These are phyloP conservation scores for Cactoblastis cactorum DNA, from an alignment of 2,888 invertebrate species.

Conservation along the genomic window DNA sequence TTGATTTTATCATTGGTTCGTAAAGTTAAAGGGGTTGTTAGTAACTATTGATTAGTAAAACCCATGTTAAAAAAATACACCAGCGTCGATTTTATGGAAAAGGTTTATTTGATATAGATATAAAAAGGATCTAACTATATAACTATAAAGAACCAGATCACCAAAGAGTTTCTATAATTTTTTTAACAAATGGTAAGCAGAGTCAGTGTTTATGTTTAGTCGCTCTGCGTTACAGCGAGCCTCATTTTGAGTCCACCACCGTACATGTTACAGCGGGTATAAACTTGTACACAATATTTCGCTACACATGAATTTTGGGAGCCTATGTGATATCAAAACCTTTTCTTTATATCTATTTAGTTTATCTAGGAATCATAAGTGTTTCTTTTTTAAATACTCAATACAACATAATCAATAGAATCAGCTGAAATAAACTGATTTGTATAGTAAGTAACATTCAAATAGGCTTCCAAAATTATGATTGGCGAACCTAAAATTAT, in stretches of 20 bases:
- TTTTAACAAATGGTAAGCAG: slow-evolving; percentile 35
- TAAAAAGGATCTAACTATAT: slow-evolving; percentile 62
- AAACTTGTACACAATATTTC: slow-evolving; percentile 41
- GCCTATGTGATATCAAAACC: slow-evolving; percentile 34
- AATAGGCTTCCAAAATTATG: slow-evolving; percentile 63
- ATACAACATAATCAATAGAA: not conserved
- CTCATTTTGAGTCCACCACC: slow-evolving; percentile 52
- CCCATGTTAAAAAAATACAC: slow-evolving; percentile 80
- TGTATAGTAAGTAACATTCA: slow-evolving; percentile 30
- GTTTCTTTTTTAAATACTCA: no score
- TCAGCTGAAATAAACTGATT: not conserved
- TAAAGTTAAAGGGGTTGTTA: slow-evolving; percentile 50
- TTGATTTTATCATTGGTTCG: slow-evolving; percentile 37
- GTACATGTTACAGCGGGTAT: slow-evolving; percentile 59
- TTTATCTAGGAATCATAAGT: not conserved
- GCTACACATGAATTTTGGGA: slow-evolving; percentile 48
- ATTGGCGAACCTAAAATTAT: no score
- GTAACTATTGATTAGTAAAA: slow-evolving; percentile 70
- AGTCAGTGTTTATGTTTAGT: slow-evolving; percentile 21
- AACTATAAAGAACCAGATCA: slow-evolving; percentile 71
- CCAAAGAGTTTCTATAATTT: slow-evolving; percentile 50
- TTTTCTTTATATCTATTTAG: not conserved
- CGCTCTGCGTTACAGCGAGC: slow-evolving; percentile 27
- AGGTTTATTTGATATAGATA: slow-evolving; percentile 71
- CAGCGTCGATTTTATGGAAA: slow-evolving; percentile 75